A percentile compares a stretch with the other conserved stretches of the same genome.
phyloP scores from a whole-genome alignment of 2,797 vertebrate species.

The Notamacropus eugenii region DNA sequence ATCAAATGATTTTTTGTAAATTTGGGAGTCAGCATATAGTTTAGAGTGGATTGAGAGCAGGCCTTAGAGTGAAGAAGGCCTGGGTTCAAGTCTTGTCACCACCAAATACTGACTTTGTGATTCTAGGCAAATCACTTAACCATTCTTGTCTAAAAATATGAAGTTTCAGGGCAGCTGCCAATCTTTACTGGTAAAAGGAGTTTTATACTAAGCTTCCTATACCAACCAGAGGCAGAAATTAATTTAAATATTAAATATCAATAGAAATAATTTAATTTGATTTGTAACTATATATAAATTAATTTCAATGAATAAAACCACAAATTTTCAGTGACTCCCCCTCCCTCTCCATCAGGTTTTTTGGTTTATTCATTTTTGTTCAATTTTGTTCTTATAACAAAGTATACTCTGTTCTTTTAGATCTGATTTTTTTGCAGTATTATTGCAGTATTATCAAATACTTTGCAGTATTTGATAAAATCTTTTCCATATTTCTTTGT shows the following conservation, averaged over 20 bases:
- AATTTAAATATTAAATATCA: background rate
- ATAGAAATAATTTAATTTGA: background rate
- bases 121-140: background rate
- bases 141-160: background rate
- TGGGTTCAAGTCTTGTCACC: background rate
- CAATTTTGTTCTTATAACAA: background rate
- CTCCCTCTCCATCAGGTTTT: background rate
- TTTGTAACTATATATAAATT: background rate
- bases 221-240: background rate
- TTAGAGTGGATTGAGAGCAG: background rate
- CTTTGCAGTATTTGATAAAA: background rate
- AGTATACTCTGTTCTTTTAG: background rate
- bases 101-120: background rate
- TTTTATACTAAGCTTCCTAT: background rate
- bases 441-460: background rate
- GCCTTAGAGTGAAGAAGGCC: background rate
- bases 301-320: background rate
- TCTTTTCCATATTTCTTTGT: background rate
- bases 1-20: background rate
- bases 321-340: background rate
- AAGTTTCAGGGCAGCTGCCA: background rate
- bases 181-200: background rate
- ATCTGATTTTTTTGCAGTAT: background rate
- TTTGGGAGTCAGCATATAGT: background rate
- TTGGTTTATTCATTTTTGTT: background rate